Percentiles rank a stretch among this genome's conserved stretches.
Conservation (phyloP, 2,113 vertebrate genomes). For the Motacilla alba region DNA sequence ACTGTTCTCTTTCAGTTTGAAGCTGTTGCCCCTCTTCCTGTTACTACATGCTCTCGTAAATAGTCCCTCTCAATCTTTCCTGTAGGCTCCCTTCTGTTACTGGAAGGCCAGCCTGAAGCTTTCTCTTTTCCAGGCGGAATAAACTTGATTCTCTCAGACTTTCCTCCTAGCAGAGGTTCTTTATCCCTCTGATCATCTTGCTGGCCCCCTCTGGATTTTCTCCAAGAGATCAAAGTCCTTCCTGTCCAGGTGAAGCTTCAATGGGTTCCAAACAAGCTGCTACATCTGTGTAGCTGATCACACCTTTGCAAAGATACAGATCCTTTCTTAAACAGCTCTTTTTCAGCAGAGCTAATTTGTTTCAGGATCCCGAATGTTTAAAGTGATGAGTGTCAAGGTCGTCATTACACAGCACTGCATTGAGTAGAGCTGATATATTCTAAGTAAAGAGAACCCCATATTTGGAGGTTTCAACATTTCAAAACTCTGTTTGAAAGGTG, state of each 20-base stretch:
- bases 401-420: neutral
- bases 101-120: accelerated
- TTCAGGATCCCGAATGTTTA: neutral
- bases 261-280: neutral
- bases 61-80: neutral
- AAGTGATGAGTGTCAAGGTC: neutral
- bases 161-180: neutral
- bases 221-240: neutral
- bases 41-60: neutral
- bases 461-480: neutral
- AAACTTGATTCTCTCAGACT: neutral
- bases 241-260: neutral
- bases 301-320: neutral
- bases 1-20: neutral
- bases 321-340: neutral
- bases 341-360: neutral
- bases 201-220: neutral
- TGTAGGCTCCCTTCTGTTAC: neutral
- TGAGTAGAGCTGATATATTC: neutral
- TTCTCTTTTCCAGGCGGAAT: neutral
- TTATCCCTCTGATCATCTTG: neutral
- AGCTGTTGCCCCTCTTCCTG: neutral
- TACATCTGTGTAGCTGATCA: neutral
- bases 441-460: neutral
- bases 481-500: neutral